These are phyloP conservation scores for Eupsittula cactorum DNA, from an alignment of 2,113 vertebrate genomes.

Conservation along the genomic window DNA sequence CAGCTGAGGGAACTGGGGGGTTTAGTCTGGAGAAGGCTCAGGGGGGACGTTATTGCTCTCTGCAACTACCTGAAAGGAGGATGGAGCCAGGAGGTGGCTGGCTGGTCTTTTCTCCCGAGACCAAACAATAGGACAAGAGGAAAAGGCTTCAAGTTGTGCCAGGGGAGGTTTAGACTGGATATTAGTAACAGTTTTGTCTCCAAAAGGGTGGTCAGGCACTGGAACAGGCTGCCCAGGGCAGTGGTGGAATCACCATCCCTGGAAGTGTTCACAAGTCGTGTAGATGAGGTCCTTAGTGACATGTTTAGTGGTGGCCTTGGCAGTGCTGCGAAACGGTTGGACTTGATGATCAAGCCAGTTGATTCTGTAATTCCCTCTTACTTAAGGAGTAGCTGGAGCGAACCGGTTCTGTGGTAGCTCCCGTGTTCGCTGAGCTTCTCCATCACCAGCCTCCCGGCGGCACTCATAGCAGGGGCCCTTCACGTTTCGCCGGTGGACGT, in stretches of 20 bases:
- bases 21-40: neutral
- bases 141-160: neutral
- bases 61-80: neutral
- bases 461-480: neutral
- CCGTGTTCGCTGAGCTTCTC: neutral
- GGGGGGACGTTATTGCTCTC: neutral
- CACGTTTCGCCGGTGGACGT: neutral
- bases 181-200: neutral
- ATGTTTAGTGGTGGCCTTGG: neutral
- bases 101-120: neutral
- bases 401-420: neutral
- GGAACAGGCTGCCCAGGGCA: neutral
- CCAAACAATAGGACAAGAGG: no score
- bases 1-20: neutral
- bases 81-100: neutral
- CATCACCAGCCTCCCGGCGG: neutral
- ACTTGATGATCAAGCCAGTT: accelerated
- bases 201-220: no score
- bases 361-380: accelerated
- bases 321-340: neutral
- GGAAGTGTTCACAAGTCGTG: no score
- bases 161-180: neutral
- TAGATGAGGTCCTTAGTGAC: no score
- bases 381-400: neutral
- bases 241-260: neutral